These are phyloP conservation scores for Meta bourneti DNA, from an alignment of 2,888 invertebrate species.

Conservation along the genomic window DNA sequence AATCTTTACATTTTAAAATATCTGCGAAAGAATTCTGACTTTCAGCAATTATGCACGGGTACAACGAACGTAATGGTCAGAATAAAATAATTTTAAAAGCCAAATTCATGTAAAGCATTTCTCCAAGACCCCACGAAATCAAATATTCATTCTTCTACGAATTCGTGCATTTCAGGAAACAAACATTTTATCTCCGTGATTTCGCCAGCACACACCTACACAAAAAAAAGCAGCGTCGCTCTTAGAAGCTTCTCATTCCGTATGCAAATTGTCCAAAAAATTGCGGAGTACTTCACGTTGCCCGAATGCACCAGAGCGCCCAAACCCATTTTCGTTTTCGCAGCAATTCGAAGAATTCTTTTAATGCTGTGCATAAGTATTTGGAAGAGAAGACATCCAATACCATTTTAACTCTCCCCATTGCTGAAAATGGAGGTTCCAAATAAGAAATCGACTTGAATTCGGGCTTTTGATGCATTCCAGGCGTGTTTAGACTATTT, in stretches of 20 bases:
- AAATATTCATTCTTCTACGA: constrained; percentile 41
- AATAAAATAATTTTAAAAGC: not conserved
- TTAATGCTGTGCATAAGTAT: not conserved
- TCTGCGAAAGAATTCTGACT: not conserved
- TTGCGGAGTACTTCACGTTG: not conserved
- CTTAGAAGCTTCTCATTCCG: constrained; percentile 16
- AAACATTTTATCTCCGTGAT: constrained; percentile 9
- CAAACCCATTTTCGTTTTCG: not conserved
- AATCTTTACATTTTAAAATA: not conserved
- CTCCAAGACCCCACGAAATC: not conserved
- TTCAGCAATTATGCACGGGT: not conserved
- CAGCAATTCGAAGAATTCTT: not conserved
- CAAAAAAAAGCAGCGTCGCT: not conserved
- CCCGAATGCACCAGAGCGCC: too few species aligned
- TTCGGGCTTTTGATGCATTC: not conserved
- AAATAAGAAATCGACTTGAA: not conserved
- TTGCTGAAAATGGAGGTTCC: not conserved
- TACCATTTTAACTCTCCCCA: not conserved
- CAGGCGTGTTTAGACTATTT: not conserved
- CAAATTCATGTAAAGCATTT: not conserved
- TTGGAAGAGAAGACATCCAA: not conserved
- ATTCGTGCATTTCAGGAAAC: not conserved
- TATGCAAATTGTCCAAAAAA: constrained; percentile 46
- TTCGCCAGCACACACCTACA: not conserved
- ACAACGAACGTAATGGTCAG: not conserved